A percentile compares a stretch with the other conserved stretches of the same genome.
Evolutionary conservation across 2,888 invertebrate species (phyloP).

Genomic region (Bombylius discolor): DNA sequence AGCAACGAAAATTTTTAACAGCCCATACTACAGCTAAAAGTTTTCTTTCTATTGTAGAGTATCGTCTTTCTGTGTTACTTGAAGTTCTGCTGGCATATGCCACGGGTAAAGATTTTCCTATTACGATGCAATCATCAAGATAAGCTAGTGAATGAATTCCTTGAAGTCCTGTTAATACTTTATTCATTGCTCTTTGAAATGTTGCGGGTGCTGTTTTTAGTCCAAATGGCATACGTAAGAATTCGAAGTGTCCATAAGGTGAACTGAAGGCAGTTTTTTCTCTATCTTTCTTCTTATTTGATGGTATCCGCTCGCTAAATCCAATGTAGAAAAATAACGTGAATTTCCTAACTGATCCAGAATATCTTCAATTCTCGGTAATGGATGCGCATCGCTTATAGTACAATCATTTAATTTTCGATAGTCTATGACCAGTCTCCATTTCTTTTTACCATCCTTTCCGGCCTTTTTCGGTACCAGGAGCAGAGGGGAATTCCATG

Average conservation of each 20-base stretch:
- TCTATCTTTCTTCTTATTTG: conserved; percentile 20
- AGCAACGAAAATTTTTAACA: too few species aligned
- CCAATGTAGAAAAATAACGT: conserved; percentile 27
- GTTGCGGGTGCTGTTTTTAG: not conserved
- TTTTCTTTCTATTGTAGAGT: too few species aligned
- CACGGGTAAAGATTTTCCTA: conserved; percentile 14
- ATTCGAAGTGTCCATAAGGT: conserved; percentile 22
- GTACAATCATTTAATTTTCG: conserved; percentile 10
- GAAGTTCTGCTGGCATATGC: too few species aligned
- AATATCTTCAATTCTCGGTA: conserved; percentile 12
- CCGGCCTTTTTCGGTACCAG: not conserved
- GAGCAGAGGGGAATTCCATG: conserved; percentile 10
- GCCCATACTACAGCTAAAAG: too few species aligned
- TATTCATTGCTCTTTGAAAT: conserved; percentile 27
- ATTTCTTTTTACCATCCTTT: not conserved
- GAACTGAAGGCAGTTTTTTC: conserved; percentile 13
- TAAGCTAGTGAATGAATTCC: conserved; percentile 12
- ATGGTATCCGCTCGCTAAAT: conserved; percentile 30
- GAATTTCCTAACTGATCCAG: conserved; percentile 12
- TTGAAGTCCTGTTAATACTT: conserved; percentile 24
- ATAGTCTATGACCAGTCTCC: not conserved
- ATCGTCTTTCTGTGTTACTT: too few species aligned
- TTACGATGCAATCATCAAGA: conserved; percentile 6
- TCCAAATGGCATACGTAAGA: conserved; percentile 2
- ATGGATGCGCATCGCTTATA: conserved; percentile 3